phyloP scores from a whole-genome alignment of 2,888 invertebrate genomes.

The Cosmopolites sordidus region DNA sequence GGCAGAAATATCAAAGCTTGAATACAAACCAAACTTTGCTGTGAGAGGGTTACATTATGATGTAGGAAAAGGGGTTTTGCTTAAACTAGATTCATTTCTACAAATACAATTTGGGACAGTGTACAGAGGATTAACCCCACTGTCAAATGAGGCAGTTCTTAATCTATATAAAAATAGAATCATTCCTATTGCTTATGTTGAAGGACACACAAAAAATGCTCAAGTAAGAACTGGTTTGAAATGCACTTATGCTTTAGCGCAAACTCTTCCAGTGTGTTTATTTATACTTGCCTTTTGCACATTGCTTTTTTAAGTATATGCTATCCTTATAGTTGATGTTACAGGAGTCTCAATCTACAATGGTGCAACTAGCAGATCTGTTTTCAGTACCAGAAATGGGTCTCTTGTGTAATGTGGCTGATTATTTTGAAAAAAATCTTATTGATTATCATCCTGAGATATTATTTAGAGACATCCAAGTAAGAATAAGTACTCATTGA shows the following conservation, averaged over 20 bases:
- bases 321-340: slow-evolving; percentile 37
- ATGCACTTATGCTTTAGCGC: background rate
- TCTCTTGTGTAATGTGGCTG: slow-evolving; percentile 86
- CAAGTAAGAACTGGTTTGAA: slow-evolving; percentile 53
- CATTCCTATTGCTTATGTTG: slow-evolving; percentile 83
- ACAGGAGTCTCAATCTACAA: slow-evolving; percentile 58
- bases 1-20: slow-evolving; percentile 69
- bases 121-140: slow-evolving; percentile 77
- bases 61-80: slow-evolving; percentile 85
- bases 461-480: slow-evolving; percentile 90
- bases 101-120: slow-evolving; percentile 96
- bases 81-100: slow-evolving; percentile 93
- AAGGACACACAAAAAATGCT: slow-evolving; percentile 68
- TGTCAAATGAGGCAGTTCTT: slow-evolving; percentile 80
- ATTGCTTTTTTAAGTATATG: slow-evolving; percentile 3
- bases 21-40: slow-evolving; percentile 91
- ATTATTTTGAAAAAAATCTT: slow-evolving; percentile 83
- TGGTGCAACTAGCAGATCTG: slow-evolving; percentile 90
- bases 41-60: slow-evolving; percentile 98
- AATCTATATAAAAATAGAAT: slow-evolving; percentile 79
- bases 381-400: slow-evolving; percentile 97
- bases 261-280: no score
- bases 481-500: slow-evolving; percentile 47
- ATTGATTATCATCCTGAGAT: slow-evolving; percentile 95
- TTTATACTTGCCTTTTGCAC: slow-evolving; percentile 15